These are phyloP conservation scores for Electrophaes corylata DNA, from an alignment of 2,888 invertebrate species.

Conservation along the genomic window DNA sequence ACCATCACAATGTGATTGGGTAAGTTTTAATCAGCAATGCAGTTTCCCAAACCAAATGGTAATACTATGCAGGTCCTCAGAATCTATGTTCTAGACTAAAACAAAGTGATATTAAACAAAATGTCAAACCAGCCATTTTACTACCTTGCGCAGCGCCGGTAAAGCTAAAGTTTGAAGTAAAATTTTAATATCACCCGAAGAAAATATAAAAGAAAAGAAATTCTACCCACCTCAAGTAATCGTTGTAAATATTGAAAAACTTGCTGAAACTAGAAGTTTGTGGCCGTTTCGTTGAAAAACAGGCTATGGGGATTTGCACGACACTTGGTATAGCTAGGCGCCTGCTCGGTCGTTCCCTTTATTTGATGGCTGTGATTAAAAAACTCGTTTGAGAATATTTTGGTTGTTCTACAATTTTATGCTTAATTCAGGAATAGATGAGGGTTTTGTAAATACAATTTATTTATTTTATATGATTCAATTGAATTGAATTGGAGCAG, in stretches of 20 bases:
- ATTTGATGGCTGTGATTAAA: no score
- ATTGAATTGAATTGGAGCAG: no score
- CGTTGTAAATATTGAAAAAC: slow-evolving; percentile 36
- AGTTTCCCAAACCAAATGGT: neutral
- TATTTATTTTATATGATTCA: no score
- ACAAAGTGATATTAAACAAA: slow-evolving; percentile 3
- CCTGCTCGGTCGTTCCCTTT: no score
- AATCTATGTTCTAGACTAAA: neutral
- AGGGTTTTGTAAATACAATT: no score
- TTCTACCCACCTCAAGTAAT: slow-evolving; percentile 9
- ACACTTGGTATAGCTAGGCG: no score
- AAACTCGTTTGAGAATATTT: no score
- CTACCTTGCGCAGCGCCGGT: neutral
- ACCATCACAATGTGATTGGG: no score
- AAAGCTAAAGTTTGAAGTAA: slow-evolving; percentile 15
- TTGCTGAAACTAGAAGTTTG: slow-evolving; percentile 39
- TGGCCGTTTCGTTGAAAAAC: slow-evolving; percentile 34
- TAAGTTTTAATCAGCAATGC: neutral
- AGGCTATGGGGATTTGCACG: slow-evolving; percentile 17
- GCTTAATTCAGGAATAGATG: no score
- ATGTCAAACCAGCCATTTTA: neutral
- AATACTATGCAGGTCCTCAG: neutral
- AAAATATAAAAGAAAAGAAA: slow-evolving; percentile 21
- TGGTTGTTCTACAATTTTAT: no score
- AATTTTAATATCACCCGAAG: slow-evolving; percentile 24